Conservation (phyloP, 2,113 vertebrate genomes). For the Archilochus colubris region DNA sequence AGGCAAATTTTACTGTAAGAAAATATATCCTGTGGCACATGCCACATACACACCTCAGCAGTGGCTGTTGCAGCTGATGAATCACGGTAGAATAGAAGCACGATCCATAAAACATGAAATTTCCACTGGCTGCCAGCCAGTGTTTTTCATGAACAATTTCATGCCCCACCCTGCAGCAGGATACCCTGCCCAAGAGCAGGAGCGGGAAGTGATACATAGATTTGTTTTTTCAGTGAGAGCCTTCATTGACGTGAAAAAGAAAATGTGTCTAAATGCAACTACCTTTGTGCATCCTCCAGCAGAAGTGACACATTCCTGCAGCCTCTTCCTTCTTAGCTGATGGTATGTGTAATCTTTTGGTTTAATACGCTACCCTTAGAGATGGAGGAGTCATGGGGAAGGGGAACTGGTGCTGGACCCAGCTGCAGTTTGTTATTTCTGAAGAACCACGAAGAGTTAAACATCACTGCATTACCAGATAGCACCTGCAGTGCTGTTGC, state of each 20-base stretch:
- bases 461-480: neutral
- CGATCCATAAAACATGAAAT: conserved; percentile 55
- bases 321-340: neutral
- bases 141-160: conserved; percentile 70
- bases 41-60: neutral
- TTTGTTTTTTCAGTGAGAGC: conserved; percentile 74
- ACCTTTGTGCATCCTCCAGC: conserved; percentile 2
- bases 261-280: conserved; percentile 55
- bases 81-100: conserved; percentile 34
- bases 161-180: conserved; percentile 82
- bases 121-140: conserved; percentile 76
- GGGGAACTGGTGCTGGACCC: neutral
- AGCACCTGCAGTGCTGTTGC: neutral
- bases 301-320: neutral
- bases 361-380: neutral
- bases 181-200: conserved; percentile 79
- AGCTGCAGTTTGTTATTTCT: neutral
- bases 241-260: conserved; percentile 66
- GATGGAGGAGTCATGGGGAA: neutral
- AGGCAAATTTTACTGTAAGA: neutral
- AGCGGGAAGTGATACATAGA: conserved; percentile 76
- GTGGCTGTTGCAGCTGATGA: conserved; percentile 21
- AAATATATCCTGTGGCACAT: neutral
- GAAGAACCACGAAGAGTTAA: neutral
- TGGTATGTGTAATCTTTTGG: neutral